Evolutionary conservation across 2,888 invertebrate genomes (phyloP), one percentile per base, ranked within the genome.

Genomic region (Calameuta idolon): DNA sequence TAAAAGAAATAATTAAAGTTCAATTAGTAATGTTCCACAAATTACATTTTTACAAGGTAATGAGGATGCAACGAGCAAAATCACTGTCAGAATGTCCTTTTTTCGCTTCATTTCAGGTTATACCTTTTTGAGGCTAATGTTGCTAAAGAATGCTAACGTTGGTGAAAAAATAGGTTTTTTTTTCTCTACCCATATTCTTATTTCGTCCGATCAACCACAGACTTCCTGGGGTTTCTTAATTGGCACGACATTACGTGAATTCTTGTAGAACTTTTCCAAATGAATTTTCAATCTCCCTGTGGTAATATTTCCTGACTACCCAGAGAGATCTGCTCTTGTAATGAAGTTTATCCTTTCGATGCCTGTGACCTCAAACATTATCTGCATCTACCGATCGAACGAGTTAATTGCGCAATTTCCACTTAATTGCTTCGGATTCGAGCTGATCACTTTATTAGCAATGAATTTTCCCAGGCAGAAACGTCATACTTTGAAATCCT

Each of bases 331-430:
- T 55, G 23, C 55, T 55, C 55, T 55, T 23, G 55, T 55, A 55
- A 55, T 23, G 23, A 23, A 55, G 55, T 55, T 55, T 55, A 55
- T 9, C 55, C 55, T 55, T 55, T 55, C 55, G 23, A 23, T 23
- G 23, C 23, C 55, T 55, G 23, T 55, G 55, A 55, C 55, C 55
- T 55, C 55, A 55, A 55, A 55, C 55, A 55, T 55, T 55, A 55
- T 55, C 55, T 55, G 11, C 71, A 71, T 71, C 71, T 34, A 71
- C 71, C 71, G 71, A 71, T 71, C 71, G 71, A 31, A 23, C 71
- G 71, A 71, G 33, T 71, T 71, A 71, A 71, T 71, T 71, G 31
- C 31, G 31, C 71, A 71, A 71, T 31, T 34, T 71, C 71, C 71
- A 34, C 71, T 71, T 71, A 34, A 71, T 71, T 34, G 71, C 71